Conservation (phyloP, 2,113 vertebrate genomes). For the Lamprotornis superbus region DNA sequence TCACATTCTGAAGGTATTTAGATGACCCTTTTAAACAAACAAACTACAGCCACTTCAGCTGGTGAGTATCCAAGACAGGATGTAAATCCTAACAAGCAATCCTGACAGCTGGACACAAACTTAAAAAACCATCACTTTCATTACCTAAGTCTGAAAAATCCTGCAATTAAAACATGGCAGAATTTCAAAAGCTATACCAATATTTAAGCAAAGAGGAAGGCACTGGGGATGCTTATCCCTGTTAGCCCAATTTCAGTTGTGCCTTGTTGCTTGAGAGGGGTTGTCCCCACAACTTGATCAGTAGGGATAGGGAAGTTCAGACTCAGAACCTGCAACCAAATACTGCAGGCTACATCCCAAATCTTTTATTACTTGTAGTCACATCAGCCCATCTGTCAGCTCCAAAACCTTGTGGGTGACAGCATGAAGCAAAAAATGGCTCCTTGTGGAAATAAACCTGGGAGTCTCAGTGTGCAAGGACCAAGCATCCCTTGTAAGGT, state of each 20-base stretch:
- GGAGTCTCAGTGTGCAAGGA: not conserved
- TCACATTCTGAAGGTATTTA: not conserved
- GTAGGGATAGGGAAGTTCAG: not conserved
- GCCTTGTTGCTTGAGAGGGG: not conserved
- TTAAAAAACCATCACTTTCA: not conserved
- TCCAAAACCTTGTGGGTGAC: not conserved
- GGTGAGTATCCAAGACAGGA: not conserved
- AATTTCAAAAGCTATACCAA: not conserved
- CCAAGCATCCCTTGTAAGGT: not conserved
- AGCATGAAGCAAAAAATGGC: not conserved
- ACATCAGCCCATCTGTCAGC: not conserved
- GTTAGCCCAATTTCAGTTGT: not conserved
- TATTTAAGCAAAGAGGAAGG: not conserved
- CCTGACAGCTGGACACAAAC: not conserved
- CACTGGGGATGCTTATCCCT: not conserved
- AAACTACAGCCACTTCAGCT: not conserved
- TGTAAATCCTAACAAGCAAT: not conserved
- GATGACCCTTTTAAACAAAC: not conserved
- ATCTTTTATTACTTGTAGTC: not conserved
- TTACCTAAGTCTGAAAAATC: not conserved
- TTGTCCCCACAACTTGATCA: not conserved
- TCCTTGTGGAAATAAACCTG: not conserved
- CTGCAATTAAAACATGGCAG: not conserved
- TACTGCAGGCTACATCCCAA: not conserved
- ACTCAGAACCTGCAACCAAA: not conserved